Evolutionary conservation across 2,113 vertebrate species (phyloP), one percentile per base, ranked within the genome.

Genomic region (Chaenocephalus aceratus): DNA sequence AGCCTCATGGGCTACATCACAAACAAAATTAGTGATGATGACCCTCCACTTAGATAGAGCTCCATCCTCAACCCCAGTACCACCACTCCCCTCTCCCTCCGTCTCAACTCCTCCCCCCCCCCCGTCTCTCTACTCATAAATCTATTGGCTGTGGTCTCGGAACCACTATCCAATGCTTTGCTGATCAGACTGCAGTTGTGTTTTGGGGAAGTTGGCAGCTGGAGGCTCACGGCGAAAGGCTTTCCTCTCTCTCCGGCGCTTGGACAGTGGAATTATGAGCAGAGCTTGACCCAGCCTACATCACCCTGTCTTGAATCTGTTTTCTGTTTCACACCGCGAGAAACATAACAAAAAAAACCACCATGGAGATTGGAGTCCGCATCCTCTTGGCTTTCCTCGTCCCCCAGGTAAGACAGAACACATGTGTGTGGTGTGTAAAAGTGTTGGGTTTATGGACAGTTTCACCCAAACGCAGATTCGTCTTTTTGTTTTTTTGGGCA

Each of bases 201-300:
- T 97, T 97, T 96, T 67, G 95, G 96, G 96, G 97, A 91, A 90
- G 91, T 93, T 91, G 82, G 82, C 82, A 97, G 96, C 97, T 97
- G 96, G 96, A 96, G 95, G 95, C 95, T 96, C 94, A 93, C 96
- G 94, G 96, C 95, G 59, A 94, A 93, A 95, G 94, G 95, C 94
- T 95, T 94, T 81, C 77, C 86, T 89, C 94, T 95, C 95, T 94
- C 96, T 92, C 96, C 95, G 96, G 92, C 96, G 95, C 94, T 95
- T 95, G 96, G 96, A 97, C 97, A 96, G 95, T 95, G 97, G 97
- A 97, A 99, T 98, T 97, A 99, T 99, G 98, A 97, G 94, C 97
- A 98, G 96, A 97, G 97, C 96, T n/a, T 96, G 96, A 95, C 93
- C 96, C 94, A 95, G 96, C 93, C 95, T 97, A 92, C 95, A 88